A percentile compares a stretch with the other conserved stretches of the same genome.
phyloP scores from a whole-genome alignment of 2,113 vertebrate species.

The Marmota flaviventris region DNA sequence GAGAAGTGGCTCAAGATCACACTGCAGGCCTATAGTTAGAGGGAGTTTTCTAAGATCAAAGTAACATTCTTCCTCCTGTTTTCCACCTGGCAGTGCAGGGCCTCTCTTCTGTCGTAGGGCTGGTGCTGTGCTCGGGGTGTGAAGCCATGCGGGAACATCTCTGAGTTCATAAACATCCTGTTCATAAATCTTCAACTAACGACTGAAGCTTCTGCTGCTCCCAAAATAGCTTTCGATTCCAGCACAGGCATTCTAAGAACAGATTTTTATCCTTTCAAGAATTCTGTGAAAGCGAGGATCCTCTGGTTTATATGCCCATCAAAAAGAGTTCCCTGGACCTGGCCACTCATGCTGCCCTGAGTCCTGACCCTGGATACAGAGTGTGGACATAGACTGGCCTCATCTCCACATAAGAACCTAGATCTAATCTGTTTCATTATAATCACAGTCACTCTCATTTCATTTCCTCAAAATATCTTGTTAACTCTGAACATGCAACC shows the following conservation, averaged over 20 bases:
- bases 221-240: constrained; percentile 76
- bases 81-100: not conserved
- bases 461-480: constrained; percentile 7
- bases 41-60: not conserved
- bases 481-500: not conserved
- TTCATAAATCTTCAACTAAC: constrained; percentile 60
- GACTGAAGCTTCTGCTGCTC: constrained; percentile 59
- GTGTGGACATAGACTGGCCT: not conserved
- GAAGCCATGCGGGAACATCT: constrained; percentile 60
- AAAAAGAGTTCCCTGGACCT: not conserved
- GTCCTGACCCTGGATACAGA: not conserved
- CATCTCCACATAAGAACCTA: not conserved
- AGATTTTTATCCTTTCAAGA: constrained; percentile 77
- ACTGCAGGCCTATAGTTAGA: not conserved
- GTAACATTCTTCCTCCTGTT: not conserved
- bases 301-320: not conserved
- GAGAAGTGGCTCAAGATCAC: no score
- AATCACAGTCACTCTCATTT: not conserved
- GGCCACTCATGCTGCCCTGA: not conserved
- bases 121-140: not conserved
- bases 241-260: constrained; percentile 72
- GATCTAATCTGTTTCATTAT: not conserved
- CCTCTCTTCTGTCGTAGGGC: not conserved
- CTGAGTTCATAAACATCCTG: constrained; percentile 62
- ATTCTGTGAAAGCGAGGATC: constrained; percentile 74